Percentiles rank a stretch among this genome's conserved stretches.
phyloP scores from a whole-genome alignment of 2,888 invertebrate genomes.

The Epiperipatus broadwayi region DNA sequence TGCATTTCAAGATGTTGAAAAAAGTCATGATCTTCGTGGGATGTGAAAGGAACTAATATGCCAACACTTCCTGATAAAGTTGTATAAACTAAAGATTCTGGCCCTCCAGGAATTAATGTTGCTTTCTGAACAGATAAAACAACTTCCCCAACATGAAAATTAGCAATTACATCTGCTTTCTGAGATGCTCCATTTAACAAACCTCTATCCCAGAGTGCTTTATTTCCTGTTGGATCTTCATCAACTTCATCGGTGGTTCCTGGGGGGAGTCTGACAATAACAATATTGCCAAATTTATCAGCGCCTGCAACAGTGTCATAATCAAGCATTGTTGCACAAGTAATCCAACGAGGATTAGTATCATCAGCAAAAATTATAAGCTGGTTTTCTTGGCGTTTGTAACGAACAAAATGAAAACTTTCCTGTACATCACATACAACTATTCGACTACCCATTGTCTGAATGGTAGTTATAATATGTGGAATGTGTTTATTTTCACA shows the following conservation, averaged over 20 bases:
- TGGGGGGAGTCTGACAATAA: slow-evolving; percentile 66
- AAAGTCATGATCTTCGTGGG: slow-evolving; percentile 87
- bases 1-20: slow-evolving; percentile 99
- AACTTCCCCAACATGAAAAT: slow-evolving; percentile 89
- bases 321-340: slow-evolving; percentile 73
- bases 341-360: slow-evolving; percentile 89
- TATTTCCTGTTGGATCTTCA: slow-evolving; percentile 96
- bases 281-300: slow-evolving; percentile 93
- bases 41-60: slow-evolving; percentile 78
- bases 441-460: slow-evolving; percentile 80
- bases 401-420: slow-evolving; percentile 46
- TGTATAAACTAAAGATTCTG: slow-evolving; percentile 86
- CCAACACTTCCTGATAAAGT: slow-evolving; percentile 82
- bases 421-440: slow-evolving; percentile 92
- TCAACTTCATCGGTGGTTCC: slow-evolving; percentile 93
- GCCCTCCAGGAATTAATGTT: slow-evolving; percentile 89
- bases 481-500: slow-evolving; percentile 98
- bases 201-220: slow-evolving; percentile 77
- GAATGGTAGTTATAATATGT: slow-evolving; percentile 76
- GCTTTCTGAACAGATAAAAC: slow-evolving; percentile 76
- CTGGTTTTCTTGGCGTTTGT: slow-evolving; percentile 87
- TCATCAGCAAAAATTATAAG: slow-evolving; percentile 96
- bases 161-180: slow-evolving; percentile 66
- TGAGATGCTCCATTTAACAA: slow-evolving; percentile 89
- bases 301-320: slow-evolving; percentile 89